Base-by-base conservation (phyloP, 1,140 invertebrate species). In the Archivesica marissinica region DNA sequence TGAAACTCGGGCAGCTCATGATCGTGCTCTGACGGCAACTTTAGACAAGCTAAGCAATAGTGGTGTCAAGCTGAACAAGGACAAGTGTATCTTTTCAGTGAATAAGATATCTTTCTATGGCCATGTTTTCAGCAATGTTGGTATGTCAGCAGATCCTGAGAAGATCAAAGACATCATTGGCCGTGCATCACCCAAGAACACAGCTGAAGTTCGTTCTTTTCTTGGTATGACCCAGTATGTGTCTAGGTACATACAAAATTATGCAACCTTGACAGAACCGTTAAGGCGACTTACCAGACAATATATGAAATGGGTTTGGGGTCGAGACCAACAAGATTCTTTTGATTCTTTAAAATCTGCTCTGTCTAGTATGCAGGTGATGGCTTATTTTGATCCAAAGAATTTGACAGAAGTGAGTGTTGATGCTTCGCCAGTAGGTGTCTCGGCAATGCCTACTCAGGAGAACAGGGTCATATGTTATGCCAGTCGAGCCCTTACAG, bases 81-180 rank as follows among this genome's bases (percentile, higher is more conserved):
- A 17, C 17, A 38, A 88, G 78, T 64, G 59, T 64, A 56, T 68
- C 68, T 50, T 85, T 47, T 77, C 59, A 25, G 52, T 70, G 59
- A 35, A 82, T 13, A 75, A 82, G 39, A 33, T 87, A 13, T 44
- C 44, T 47, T 89, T 89, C 68, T 80, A 81, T 72, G 87, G 88
- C 28, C 77, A 86, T 47, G 47, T 85, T 30, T 85, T 88, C 41
- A 78, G 72, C 2, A n/a, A 54, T 2, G 9, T 82, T 52, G 86
- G 90, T 23, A 81, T 90, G 17, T 68, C 25, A 20, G 68, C 88
- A 35, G 84, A 88, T 39, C 59, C 72, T 15, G 61, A 85, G 7
- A 94, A 94, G 78, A 82, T 95, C 0, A 75, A 89, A 33, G 90
- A 91, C n/a, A 93, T 95, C 25, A 64, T 70, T 20, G 70, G 78